Evolutionary conservation across 2,797 vertebrate genomes (phyloP).

Genomic region (Onychomys torridus): DNA sequence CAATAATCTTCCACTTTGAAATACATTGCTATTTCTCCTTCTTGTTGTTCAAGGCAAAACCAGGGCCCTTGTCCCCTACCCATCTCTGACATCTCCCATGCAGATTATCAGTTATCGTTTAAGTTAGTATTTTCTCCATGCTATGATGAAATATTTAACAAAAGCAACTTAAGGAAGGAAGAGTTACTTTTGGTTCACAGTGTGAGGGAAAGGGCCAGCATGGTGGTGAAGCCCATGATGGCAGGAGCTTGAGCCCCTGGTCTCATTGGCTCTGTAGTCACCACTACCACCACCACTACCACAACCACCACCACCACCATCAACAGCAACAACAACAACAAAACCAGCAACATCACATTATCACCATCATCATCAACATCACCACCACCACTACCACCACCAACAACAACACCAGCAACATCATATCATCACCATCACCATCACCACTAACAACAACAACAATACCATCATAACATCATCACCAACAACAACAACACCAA

Average conservation of each 20-base stretch:
- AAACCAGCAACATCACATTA: background rate
- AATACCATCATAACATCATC: too few species aligned
- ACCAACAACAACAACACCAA: background rate
- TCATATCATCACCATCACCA: too few species aligned
- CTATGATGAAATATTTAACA: background rate
- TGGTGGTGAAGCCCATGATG: background rate
- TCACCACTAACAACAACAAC: too few species aligned
- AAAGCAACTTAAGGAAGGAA: background rate
- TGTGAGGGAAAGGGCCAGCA: background rate
- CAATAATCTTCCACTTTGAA: background rate
- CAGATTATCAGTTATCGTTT: background rate
- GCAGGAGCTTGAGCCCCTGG: background rate
- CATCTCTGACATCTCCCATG: background rate
- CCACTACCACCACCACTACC: background rate
- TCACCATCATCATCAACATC: background rate
- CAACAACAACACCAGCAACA: too few species aligned
- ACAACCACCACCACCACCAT: background rate
- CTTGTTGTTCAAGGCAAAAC: background rate
- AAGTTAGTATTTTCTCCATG: background rate
- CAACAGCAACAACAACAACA: background rate
- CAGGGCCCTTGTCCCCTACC: background rate
- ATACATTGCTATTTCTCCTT: background rate
- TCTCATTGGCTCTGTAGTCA: background rate
- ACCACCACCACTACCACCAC: rapidly evolving
- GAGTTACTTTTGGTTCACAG: background rate